phyloP scores from a whole-genome alignment of 1,140 invertebrate species.

The Polypedilum vanderplanki region DNA sequence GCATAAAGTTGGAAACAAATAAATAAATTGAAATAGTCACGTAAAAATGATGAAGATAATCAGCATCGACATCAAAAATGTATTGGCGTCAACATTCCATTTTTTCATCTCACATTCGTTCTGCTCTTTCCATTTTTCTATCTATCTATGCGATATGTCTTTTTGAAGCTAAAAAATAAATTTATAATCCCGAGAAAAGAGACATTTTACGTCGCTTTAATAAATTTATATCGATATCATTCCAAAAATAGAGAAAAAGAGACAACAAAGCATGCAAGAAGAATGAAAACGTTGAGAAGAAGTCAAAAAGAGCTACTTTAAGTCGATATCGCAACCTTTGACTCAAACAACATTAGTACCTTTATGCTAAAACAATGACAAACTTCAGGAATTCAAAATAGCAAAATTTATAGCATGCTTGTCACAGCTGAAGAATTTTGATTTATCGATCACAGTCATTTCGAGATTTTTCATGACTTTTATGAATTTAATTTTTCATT shows the following conservation, averaged over 20 bases:
- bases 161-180: not conserved
- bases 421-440: conserved; percentile 27
- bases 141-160: not conserved
- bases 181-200: not conserved
- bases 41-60: not conserved
- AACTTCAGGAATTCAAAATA: too few relatives aligned
- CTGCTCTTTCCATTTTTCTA: not conserved
- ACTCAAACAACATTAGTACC: too few relatives aligned
- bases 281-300: not conserved
- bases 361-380: too few relatives aligned
- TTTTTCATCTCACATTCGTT: too few relatives aligned
- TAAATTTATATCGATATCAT: conserved; percentile 20
- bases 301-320: too few relatives aligned
- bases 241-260: conserved; percentile 2
- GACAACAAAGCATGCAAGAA: not conserved
- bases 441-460: not conserved
- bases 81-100: conserved; percentile 26
- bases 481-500: not conserved
- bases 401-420: not conserved
- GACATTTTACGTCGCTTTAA: conserved; percentile 17
- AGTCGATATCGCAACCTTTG: too few relatives aligned
- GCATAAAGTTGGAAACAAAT: too few relatives aligned
- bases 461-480: not conserved
- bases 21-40: too few relatives aligned
- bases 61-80: not conserved